A percentile compares a stretch with the other conserved stretches of the same genome.
Conservation (phyloP, 2,113 vertebrate genomes). For the Alosa alosa region DNA sequence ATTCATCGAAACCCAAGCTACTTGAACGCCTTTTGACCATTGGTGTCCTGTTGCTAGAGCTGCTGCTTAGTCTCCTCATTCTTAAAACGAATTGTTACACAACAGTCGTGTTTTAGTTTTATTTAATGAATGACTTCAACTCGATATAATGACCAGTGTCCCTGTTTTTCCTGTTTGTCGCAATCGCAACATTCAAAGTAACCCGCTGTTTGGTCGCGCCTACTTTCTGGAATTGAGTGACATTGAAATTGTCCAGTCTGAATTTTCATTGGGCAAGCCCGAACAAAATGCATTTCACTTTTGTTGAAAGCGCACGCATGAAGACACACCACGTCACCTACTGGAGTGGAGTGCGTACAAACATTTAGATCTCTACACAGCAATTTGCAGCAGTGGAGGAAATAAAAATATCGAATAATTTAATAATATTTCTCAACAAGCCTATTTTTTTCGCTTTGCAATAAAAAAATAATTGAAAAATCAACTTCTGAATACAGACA, state of each 20-base stretch:
- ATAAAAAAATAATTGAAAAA: too few species aligned
- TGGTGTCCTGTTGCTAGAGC: conserved; percentile 44
- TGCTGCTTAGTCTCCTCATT: conserved; percentile 49
- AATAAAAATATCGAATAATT: too few species aligned
- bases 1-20: conserved; percentile 43
- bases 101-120: background rate
- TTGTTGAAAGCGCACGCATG: background rate
- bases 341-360: background rate
- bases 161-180: background rate
- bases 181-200: background rate
- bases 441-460: too few species aligned
- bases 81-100: background rate
- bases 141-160: background rate
- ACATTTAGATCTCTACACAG: background rate
- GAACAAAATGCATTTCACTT: background rate
- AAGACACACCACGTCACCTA: background rate
- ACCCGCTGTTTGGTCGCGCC: conserved; percentile 11
- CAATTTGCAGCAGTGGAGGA: background rate
- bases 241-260: background rate
- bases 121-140: background rate
- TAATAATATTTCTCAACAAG: too few species aligned
- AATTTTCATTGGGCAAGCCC: background rate
- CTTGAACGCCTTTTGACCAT: conserved; percentile 44
- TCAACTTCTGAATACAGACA: too few species aligned
- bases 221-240: background rate